Base-by-base conservation (phyloP, 2,797 vertebrate genomes). In the Caiman crocodilus region DNA sequence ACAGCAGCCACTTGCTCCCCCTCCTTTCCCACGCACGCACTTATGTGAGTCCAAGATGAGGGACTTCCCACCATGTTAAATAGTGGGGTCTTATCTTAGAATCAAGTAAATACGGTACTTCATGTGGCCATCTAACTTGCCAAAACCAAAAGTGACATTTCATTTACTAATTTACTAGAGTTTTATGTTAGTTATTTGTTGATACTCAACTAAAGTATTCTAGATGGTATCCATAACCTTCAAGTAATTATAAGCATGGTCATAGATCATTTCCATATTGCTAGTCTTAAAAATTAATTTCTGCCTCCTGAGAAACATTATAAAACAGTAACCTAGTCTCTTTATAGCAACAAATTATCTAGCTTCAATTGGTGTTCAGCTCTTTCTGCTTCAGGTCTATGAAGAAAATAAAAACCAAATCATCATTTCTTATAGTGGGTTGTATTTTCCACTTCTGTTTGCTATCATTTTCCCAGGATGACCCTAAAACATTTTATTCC, bases 401-500 rank as follows among this genome's bases (percentile, higher is more conserved):
- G 79, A 83, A 76, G 90, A 90, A 57, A 86, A 91, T 83, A 63
- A 87, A 94, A 82, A 61, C 63, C 17, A 84, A 16, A 18, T 87
- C 57, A 50, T 91, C 76, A 89, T 77, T 95, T 95, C 92, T 92
- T 89, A 93, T 15, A 94, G 93, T 94, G 63, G 91, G 30, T 77
- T 92, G 76, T 82, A 82, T 63, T 95, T 97, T 93, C 75, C 85
- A 83, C 50, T 67, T 61, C 14, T 59, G 28, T 75, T 97, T 65
- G 25, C 91, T 91, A 79, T 93, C 4, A 26, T 90, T 97, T 97
- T 96, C 91, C 93, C 90, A 42, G 18, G 90, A 92, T 96, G 91
- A 95, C 87, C 81, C 94, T 96, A 94, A 92, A 82, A 82, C 87
- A 84, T 85, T 95, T 94, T 94, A 93, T 95, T 97, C 95, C 21